These are phyloP conservation scores for Atractosteus spatula DNA, from an alignment of 2,113 vertebrate genomes.

Conservation along the genomic window DNA sequence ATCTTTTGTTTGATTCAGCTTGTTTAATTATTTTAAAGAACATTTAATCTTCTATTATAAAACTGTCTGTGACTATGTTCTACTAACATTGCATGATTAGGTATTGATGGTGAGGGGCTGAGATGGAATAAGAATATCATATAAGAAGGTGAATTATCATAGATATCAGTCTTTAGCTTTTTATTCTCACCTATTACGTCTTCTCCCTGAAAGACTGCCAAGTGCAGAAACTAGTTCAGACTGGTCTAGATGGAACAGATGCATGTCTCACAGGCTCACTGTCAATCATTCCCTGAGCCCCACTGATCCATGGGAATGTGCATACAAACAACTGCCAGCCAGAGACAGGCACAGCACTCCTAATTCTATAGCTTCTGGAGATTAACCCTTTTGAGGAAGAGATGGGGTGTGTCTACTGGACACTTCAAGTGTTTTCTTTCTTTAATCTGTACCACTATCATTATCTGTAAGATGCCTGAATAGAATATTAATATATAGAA, in stretches of 20 bases:
- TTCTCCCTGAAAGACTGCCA: neutral
- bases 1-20: conserved; percentile 11
- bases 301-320: conserved; percentile 8
- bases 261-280: conserved; percentile 5
- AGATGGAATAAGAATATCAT: too few species aligned
- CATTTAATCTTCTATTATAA: conserved; percentile 2
- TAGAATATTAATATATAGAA: too few species aligned
- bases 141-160: neutral
- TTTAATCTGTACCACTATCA: too few species aligned
- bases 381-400: neutral
- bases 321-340: conserved; percentile 13
- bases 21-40: conserved; percentile 5
- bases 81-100: too few species aligned
- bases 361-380: neutral
- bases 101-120: too few species aligned
- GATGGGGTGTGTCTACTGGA: neutral
- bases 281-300: conserved; percentile 20
- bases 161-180: neutral
- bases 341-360: neutral
- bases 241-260: conserved; percentile 14
- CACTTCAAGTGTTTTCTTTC: too few species aligned
- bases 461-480: too few species aligned
- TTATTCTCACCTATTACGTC: neutral
- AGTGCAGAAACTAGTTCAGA: conserved; percentile 4
- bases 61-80: neutral